Conservation (phyloP, 2,113 vertebrate genomes). For the human region DNA sequence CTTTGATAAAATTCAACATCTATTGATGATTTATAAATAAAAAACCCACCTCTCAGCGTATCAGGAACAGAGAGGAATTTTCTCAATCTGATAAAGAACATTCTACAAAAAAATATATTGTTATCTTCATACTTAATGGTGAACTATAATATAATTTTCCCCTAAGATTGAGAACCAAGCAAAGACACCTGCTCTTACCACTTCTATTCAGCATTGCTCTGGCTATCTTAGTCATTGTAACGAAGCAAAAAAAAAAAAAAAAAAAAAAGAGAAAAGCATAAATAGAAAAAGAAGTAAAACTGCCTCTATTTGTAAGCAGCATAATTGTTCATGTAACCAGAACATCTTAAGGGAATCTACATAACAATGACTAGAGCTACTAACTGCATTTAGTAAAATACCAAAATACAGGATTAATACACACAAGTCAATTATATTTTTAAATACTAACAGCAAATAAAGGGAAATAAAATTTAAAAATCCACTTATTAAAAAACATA, state of each 20-base stretch:
- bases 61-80: not conserved
- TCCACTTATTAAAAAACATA: not conserved
- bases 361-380: not conserved
- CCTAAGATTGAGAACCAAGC: not conserved
- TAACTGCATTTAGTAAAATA: not conserved
- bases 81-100: not conserved
- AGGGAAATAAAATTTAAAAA: not conserved
- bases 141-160: not conserved
- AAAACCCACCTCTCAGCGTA: not conserved
- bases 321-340: not conserved
- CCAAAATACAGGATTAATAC: not conserved
- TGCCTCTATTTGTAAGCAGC: not conserved
- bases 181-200: not conserved
- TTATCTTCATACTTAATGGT: not conserved
- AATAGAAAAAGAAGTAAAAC: constrained; percentile 1
- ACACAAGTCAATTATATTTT: not conserved
- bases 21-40: not conserved
- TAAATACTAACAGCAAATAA: not conserved
- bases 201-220: not conserved
- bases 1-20: not conserved
- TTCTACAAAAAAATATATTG: not conserved
- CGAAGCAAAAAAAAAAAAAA: constrained; percentile 12
- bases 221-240: not conserved
- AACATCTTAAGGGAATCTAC: not conserved
- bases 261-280: constrained; percentile 10